These are phyloP conservation scores for Microtus oregoni DNA, from an alignment of 2,113 vertebrate genomes.

Conservation along the genomic window DNA sequence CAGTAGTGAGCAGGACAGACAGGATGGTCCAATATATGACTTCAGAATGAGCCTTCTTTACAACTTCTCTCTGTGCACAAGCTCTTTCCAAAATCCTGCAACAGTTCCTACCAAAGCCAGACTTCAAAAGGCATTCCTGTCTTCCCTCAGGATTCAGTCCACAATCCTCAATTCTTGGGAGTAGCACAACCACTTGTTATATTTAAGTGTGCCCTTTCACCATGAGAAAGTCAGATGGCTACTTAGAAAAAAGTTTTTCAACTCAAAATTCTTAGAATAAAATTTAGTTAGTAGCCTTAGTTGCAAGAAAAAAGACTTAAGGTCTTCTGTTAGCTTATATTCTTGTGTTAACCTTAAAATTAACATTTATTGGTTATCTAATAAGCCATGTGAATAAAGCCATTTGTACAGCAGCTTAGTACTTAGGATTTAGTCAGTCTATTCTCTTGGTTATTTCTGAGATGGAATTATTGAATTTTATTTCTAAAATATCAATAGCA, in stretches of 20 bases:
- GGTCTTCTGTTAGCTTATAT: not conserved
- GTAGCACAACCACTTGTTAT: not conserved
- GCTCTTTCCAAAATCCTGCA: not conserved
- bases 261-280: not conserved
- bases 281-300: not conserved
- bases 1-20: not conserved
- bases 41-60: not conserved
- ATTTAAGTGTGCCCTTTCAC: not conserved
- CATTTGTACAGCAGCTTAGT: not conserved
- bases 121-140: not conserved
- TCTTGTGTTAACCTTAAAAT: not conserved
- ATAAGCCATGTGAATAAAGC: not conserved
- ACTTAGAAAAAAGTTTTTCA: not conserved
- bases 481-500: not conserved
- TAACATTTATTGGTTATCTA: not conserved
- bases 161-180: too few relatives aligned
- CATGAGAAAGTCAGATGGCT: not conserved
- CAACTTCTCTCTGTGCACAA: not conserved
- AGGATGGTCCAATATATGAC: not conserved
- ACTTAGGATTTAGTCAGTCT: slow-evolving; percentile 66
- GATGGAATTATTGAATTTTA: slow-evolving; percentile 27
- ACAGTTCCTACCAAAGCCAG: not conserved
- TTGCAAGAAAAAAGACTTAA: not conserved
- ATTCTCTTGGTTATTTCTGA: slow-evolving; percentile 43
- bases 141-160: not conserved